phyloP scores from a whole-genome alignment of 2,113 vertebrate genomes.

The Myiagra hebetior region DNA sequence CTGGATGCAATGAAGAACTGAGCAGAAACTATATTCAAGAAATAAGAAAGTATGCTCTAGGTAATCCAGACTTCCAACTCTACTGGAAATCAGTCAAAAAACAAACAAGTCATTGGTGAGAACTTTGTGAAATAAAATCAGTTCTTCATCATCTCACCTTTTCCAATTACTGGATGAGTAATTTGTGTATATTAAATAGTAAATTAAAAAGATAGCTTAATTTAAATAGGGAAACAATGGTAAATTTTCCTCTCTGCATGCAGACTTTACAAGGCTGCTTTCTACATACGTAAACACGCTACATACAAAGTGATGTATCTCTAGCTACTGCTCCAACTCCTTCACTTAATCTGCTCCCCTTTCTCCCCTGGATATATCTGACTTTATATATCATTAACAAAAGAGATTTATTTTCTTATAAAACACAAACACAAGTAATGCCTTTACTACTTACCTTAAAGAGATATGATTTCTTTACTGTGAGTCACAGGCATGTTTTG shows the following conservation, averaged over 20 bases:
- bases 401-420: not conserved
- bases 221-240: not conserved
- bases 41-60: not conserved
- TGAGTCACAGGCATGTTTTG: not conserved
- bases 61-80: not conserved
- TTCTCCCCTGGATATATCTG: not conserved
- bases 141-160: not conserved
- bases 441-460: not conserved
- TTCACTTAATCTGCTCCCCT: not conserved
- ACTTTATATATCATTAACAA: not conserved
- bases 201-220: not conserved
- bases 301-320: not conserved
- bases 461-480: not conserved
- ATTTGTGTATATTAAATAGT: not conserved
- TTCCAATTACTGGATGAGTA: not conserved
- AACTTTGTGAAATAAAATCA: not conserved
- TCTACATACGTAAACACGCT: not conserved
- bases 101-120: accelerated
- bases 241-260: not conserved
- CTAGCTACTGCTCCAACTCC: not conserved
- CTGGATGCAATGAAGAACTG: not conserved
- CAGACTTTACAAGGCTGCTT: not conserved
- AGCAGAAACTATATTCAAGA: not conserved
- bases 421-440: not conserved
- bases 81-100: not conserved